A percentile compares a stretch with the other conserved stretches of the same genome.
Evolutionary conservation across 2,113 vertebrate species (phyloP).

Genomic region (Cairina moschata): DNA sequence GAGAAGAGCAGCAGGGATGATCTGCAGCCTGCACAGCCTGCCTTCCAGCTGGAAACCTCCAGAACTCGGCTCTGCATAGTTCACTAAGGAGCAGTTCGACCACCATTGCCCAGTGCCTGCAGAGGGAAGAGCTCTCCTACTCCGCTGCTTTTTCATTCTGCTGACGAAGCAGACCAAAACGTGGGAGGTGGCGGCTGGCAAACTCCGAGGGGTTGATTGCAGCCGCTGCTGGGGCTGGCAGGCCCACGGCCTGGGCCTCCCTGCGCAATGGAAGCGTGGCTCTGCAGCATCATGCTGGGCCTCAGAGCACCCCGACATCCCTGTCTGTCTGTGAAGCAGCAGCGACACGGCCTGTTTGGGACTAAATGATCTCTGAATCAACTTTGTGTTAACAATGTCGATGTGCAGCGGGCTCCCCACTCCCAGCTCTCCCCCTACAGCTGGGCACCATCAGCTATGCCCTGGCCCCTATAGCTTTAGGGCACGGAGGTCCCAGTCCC

Average conservation of each 20-base stretch:
- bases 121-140: not conserved
- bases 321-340: not conserved
- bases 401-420: fast-evolving
- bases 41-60: not conserved
- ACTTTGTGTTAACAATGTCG: too few species aligned
- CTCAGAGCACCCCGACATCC: not conserved
- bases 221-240: not conserved
- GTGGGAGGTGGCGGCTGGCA: not conserved
- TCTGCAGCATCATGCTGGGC: not conserved
- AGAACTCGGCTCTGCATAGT: not conserved
- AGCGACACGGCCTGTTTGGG: not conserved
- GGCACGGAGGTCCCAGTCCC: not conserved
- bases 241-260: not conserved
- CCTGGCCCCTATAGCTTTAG: not conserved
- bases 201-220: not conserved
- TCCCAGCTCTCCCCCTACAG: not conserved
- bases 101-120: too few species aligned
- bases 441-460: not conserved
- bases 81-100: not conserved
- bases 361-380: not conserved
- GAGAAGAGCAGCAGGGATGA: not conserved
- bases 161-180: not conserved
- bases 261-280: not conserved
- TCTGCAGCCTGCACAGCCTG: fast-evolving
- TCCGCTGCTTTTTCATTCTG: not conserved